Conservation (phyloP, 2,113 vertebrate genomes). For the western clawed frog (Xenopus tropicalis) region UCB_Xtro_10.0 CM004445.2:118140001-118140500, state of each 20-base stretch:
- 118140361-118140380: too few relatives aligned
- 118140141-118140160: conserved; percentile 87
- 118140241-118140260: conserved; percentile 86
- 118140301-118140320: conserved; percentile 95
- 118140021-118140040: background rate
- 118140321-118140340: conserved; percentile 49
- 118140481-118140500: too few relatives aligned
- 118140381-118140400: too few relatives aligned
- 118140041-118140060: background rate
- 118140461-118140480: too few relatives aligned
- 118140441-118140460: too few relatives aligned
- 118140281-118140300: conserved; percentile 86
- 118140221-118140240: conserved; percentile 88
- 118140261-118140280: conserved; percentile 85
- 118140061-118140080: conserved; percentile 72
- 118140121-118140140: conserved; percentile 84
- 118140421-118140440: too few relatives aligned
- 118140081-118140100: conserved; percentile 88
- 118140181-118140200: conserved; percentile 90
- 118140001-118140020: background rate
- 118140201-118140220: conserved; percentile 94
- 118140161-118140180: conserved; percentile 77
- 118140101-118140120: conserved; percentile 81
- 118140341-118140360: too few relatives aligned
- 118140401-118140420: too few relatives aligned